These are phyloP conservation scores for Piprites chloris DNA, from an alignment of 2,113 vertebrate species.

Conservation along the genomic window DNA sequence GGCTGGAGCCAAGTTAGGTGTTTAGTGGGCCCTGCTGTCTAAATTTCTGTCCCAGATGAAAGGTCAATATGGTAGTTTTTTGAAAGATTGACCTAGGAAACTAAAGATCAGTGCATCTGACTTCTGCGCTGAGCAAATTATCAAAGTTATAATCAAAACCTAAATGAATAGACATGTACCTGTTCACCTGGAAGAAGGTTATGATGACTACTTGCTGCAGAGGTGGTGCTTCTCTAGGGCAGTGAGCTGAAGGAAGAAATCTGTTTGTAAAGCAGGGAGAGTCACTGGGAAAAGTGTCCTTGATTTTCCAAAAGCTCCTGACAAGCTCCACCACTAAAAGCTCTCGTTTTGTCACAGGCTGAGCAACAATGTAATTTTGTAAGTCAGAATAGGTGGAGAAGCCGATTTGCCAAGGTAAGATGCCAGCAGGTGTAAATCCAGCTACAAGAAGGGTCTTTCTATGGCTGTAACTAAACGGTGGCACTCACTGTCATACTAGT, in stretches of 20 bases:
- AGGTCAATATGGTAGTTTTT: neutral
- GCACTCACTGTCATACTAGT: neutral
- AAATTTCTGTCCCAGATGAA: neutral
- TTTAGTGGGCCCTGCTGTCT: neutral
- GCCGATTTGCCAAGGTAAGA: neutral
- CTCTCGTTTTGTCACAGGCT: neutral
- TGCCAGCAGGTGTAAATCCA: neutral
- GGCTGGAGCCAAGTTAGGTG: neutral
- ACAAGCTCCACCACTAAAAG: neutral
- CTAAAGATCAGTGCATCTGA: neutral
- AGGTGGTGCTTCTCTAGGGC: neutral
- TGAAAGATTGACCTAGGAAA: neutral
- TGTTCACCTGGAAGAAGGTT: neutral
- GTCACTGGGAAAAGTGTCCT: neutral
- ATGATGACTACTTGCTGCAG: fast-evolving
- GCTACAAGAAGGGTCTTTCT: neutral
- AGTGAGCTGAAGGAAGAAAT: neutral
- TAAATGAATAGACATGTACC: neutral
- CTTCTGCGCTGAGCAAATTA: neutral
- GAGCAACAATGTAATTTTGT: neutral
- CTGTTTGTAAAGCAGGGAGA: neutral
- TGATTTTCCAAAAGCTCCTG: neutral
- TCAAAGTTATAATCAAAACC: neutral
- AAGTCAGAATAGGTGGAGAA: neutral
- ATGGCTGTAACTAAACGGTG: fast-evolving